phyloP scores from a whole-genome alignment of 2,888 invertebrate species.

The Antheraea assamensis region DNA sequence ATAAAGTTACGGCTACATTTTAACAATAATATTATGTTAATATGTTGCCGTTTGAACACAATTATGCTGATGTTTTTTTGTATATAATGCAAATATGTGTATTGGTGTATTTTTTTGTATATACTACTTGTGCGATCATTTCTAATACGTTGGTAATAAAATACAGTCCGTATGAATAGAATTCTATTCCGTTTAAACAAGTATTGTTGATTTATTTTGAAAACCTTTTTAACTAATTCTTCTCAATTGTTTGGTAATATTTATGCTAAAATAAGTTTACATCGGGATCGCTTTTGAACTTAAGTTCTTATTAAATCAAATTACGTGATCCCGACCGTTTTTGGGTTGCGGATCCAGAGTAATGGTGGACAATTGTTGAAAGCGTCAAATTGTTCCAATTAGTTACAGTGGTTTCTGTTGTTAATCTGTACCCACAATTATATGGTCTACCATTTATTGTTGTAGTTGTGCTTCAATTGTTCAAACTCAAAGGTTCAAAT shows the following conservation, averaged over 20 bases:
- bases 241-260: background rate
- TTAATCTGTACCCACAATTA: constrained; percentile 10
- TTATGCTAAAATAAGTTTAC: background rate
- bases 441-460: constrained; percentile 17
- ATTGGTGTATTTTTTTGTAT: too few species aligned
- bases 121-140: background rate
- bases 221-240: background rate
- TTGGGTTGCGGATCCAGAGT: constrained; percentile 42
- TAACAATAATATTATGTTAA: too few species aligned
- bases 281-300: constrained; percentile 24
- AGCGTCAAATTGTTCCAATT: constrained; percentile 35
- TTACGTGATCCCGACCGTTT: constrained; percentile 51
- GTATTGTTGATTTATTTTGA: too few species aligned
- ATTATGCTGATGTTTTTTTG: too few species aligned
- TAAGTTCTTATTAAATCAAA: constrained; percentile 44
- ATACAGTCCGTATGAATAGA: background rate
- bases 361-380: constrained; percentile 38
- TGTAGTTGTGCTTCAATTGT: background rate
- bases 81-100: too few species aligned
- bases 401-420: constrained; percentile 20
- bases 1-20: background rate
- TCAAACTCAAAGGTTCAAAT: too few species aligned
- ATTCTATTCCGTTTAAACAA: background rate
- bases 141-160: background rate
- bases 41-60: too few species aligned